Conservation (phyloP, 2,113 vertebrate genomes). For the Eulacestoma nigropectus region DNA sequence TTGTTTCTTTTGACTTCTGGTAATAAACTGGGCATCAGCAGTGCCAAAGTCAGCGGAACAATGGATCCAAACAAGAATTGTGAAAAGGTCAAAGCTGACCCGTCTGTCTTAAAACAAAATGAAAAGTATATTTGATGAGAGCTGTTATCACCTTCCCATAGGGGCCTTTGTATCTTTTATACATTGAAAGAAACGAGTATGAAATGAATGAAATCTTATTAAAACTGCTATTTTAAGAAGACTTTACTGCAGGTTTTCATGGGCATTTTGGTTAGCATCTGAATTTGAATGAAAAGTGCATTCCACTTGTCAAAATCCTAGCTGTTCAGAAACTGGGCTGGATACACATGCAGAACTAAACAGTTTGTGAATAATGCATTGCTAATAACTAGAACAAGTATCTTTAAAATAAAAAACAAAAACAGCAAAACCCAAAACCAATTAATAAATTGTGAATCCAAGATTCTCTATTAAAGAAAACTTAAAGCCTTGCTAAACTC, state of each 20-base stretch:
- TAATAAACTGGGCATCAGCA: background rate
- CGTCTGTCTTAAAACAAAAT: background rate
- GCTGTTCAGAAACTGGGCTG: background rate
- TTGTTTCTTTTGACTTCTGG: background rate
- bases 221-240: background rate
- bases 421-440: background rate
- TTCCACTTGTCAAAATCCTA: background rate
- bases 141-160: background rate
- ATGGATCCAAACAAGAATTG: background rate
- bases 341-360: background rate
- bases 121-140: background rate
- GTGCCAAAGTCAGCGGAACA: background rate
- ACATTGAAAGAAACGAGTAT: background rate
- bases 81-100: conserved; percentile 14
- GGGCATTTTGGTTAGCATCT: background rate
- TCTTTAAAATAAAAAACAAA: background rate
- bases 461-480: background rate
- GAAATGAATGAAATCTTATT: background rate
- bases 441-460: background rate
- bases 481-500: background rate
- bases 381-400: background rate
- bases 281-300: background rate
- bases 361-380: background rate
- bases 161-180: background rate
- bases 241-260: background rate